A percentile compares a stretch with the other conserved stretches of the same genome.
Evolutionary conservation across 2,797 vertebrate species (phyloP).

Genomic region (Scyliorhinus canicula): DNA sequence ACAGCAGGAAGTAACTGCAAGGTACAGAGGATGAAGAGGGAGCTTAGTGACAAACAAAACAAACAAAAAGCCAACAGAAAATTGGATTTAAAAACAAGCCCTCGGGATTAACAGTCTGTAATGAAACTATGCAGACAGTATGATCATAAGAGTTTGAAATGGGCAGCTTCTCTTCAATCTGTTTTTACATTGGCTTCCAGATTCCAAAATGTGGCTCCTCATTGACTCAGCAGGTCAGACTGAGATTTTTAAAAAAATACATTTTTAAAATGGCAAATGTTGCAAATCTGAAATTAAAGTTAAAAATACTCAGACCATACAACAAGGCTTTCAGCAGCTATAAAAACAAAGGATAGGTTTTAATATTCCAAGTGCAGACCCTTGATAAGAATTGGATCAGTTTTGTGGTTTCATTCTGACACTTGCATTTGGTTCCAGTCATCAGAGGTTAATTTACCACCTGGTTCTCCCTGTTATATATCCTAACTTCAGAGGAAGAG

Average conservation of each 20-base stretch:
- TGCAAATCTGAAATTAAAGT: neutral
- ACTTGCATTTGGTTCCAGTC: neutral
- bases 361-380: neutral
- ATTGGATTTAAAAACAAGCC: conserved; percentile 2
- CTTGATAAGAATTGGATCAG: neutral
- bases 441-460: neutral
- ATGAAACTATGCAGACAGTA: neutral
- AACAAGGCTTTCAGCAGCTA: neutral
- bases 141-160: neutral
- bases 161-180: neutral
- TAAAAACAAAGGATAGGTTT: neutral
- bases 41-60: conserved; percentile 49
- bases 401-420: neutral
- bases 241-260: neutral
- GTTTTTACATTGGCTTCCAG: neutral
- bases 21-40: conserved; percentile 46
- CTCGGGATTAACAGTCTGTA: conserved; percentile 8
- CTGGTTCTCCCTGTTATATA: neutral
- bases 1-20: conserved; percentile 47
- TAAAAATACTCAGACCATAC: neutral
- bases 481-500: neutral
- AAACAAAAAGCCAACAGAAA: conserved; percentile 41
- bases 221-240: neutral
- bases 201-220: neutral
- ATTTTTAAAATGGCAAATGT: neutral